Evolutionary conservation across 1,140 invertebrate genomes (phyloP), one percentile per base, ranked within the genome.

Genomic region (Campoletis sonorensis): DNA sequence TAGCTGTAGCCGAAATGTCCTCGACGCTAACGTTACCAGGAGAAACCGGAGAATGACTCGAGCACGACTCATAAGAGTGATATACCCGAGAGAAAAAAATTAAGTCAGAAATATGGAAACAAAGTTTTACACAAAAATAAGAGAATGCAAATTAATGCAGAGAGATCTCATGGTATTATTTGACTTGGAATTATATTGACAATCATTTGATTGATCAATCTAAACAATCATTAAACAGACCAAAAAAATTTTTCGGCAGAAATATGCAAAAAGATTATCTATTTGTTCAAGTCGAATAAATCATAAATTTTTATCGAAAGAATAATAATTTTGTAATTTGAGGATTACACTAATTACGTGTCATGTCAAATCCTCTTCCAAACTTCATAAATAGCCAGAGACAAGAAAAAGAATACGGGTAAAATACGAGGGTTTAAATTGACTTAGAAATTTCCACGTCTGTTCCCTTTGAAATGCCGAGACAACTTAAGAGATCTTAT

Each of bases 1-100:
- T 49, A 51, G 21, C 72, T 75, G 30, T 70, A 33, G 10, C 61
- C 23, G 61, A 64, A 23, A 23, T n/a, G n/a, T 21, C 58, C 58
- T 64, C 23, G 58, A 64, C 11, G 3, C n/a, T 64, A 73, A 73
- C 23, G 26, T 18, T 11, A 30, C 4, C 7, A 64, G 61, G 61
- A 64, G 21, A 26, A 64, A 64, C 15, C n/a, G 21, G 7, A 27
- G 18, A 64, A 13, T 26, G 61, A 7, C 3, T 8, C 23, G 11
- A 26, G 40, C 40, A 45, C 40, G 40, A 45, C 40, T 45, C 40
- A 10, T 45, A 45, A 45, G 3, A 64, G 4, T 15, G 1, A 23
- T 64, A 13, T 64, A 64, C 61, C 7, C 23, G 11, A 26, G 23
- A 64, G 11, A 64, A 72, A 23, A 26, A 26, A 26, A 72, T 8